These are phyloP conservation scores for Danio jaintianensis DNA, from an alignment of 2,797 vertebrate genomes.

Conservation along the genomic window DNA sequence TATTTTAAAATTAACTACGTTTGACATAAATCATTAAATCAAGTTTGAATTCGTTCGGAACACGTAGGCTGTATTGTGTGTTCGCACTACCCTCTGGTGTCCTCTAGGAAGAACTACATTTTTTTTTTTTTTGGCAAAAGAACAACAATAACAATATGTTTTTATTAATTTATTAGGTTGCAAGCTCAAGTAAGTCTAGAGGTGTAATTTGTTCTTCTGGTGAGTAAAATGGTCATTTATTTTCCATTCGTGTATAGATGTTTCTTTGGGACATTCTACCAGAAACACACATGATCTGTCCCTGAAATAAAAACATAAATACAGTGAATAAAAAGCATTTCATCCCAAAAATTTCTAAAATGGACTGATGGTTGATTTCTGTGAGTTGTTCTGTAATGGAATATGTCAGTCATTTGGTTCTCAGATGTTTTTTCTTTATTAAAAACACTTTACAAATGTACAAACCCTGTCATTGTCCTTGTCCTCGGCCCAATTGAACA, in stretches of 20 bases:
- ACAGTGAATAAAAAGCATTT: too few species aligned
- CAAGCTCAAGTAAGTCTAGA: constrained; percentile 63
- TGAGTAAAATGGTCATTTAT: constrained; percentile 55
- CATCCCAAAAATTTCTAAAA: too few species aligned
- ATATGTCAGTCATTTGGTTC: too few species aligned
- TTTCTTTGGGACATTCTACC: not conserved
- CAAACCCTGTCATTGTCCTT: too few species aligned
- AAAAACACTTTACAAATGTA: too few species aligned
- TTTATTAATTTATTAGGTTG: constrained; percentile 67
- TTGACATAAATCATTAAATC: not conserved
- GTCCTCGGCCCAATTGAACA: too few species aligned
- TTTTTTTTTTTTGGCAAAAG: too few species aligned
- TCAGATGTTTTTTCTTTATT: too few species aligned
- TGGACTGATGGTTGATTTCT: too few species aligned
- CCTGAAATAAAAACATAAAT: too few species aligned
- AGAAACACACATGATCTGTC: too few species aligned
- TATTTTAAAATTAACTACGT: not conserved
- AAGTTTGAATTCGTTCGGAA: not conserved
- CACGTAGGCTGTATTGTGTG: not conserved
- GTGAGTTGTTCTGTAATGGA: too few species aligned
- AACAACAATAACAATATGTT: not conserved
- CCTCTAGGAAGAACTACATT: not conserved
- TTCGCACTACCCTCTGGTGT: constrained; percentile 27
- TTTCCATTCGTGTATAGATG: not conserved
- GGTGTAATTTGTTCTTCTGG: constrained; percentile 83